These are phyloP conservation scores for Rafetus swinhoei DNA, from an alignment of 2,113 vertebrate genomes.

Conservation along the genomic window DNA sequence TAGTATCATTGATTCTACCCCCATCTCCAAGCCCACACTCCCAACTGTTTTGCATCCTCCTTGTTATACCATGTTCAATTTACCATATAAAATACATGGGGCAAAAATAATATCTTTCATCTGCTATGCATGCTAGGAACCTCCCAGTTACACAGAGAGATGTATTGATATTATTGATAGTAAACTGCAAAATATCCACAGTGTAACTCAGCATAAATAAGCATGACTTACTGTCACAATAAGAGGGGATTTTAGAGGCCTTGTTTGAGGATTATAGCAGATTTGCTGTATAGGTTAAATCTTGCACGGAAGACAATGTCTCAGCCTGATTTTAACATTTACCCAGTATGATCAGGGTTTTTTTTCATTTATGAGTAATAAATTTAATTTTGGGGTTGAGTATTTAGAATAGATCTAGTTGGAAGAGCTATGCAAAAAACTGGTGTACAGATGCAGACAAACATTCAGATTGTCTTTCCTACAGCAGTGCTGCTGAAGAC, in stretches of 20 bases:
- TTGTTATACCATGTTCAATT: conserved; percentile 35
- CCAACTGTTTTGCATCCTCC: neutral
- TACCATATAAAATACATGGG: conserved; percentile 24
- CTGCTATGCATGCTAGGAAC: conserved; percentile 42
- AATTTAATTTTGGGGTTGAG: neutral
- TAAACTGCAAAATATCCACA: conserved; percentile 52
- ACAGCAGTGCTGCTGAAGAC: neutral
- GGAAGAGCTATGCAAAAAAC: conserved; percentile 48
- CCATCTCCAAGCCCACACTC: neutral
- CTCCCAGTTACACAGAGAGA: conserved; percentile 45
- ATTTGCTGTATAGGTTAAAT: conserved; percentile 65
- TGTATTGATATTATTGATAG: conserved; percentile 61
- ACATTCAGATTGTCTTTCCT: conserved; percentile 25
- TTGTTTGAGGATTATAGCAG: conserved; percentile 43
- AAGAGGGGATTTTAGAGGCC: conserved; percentile 36
- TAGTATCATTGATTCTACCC: conserved; percentile 23
- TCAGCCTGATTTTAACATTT: conserved; percentile 50
- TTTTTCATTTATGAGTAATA: conserved; percentile 37
- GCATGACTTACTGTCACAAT: conserved; percentile 41
- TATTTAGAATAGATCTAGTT: conserved; percentile 27
- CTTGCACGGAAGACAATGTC: neutral
- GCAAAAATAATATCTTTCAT: conserved; percentile 1
- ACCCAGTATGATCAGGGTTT: neutral
- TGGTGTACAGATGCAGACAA: conserved; percentile 29
- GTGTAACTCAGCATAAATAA: conserved; percentile 48